These are phyloP conservation scores for Notolepis coatsorum DNA, from an alignment of 2,797 vertebrate species.

Conservation along the genomic window DNA sequence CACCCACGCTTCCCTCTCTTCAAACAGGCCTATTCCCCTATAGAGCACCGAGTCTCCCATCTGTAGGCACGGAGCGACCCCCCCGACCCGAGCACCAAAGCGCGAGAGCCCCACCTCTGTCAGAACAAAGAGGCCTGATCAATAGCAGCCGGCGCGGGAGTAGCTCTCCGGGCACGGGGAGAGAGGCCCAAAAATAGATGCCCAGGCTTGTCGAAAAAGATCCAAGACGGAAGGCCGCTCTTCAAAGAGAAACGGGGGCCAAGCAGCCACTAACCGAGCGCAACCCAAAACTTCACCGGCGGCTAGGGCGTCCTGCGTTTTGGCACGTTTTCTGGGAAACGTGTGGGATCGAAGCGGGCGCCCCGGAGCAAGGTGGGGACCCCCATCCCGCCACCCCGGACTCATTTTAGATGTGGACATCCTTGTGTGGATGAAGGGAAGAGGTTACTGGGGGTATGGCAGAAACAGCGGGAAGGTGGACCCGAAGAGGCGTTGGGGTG, in stretches of 20 bases:
- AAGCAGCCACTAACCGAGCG: conserved; percentile 76
- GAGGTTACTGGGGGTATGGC: conserved; percentile 61
- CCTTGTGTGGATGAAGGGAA: conserved; percentile 71
- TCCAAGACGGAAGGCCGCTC: conserved; percentile 77
- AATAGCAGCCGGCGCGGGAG: conserved; percentile 78
- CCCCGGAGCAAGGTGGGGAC: conserved; percentile 79
- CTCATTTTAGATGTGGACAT: conserved; percentile 82
- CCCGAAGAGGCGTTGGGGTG: conserved; percentile 80
- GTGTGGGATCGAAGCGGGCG: conserved; percentile 79
- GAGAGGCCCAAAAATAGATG: conserved; percentile 85
- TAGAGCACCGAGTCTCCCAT: conserved; percentile 79
- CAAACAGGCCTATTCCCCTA: conserved; percentile 78
- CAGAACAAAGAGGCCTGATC: conserved; percentile 81
- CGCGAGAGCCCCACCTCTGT: conserved; percentile 77
- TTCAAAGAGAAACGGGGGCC: conserved; percentile 82
- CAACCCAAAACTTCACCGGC: conserved; percentile 68
- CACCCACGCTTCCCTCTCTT: conserved; percentile 72
- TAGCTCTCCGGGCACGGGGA: conserved; percentile 79
- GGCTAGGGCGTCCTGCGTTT: conserved; percentile 66
- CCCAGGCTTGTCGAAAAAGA: conserved; percentile 77
- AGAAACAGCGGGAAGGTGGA: conserved; percentile 73
- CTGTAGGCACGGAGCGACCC: conserved; percentile 86
- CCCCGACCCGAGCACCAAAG: conserved; percentile 72
- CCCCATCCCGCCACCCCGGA: conserved; percentile 72
- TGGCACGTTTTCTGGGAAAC: conserved; percentile 79